A percentile compares a stretch with the other conserved stretches of the same genome.
Conservation (phyloP, 1,140 invertebrate genomes). For the Carcinoscorpius rotundicauda region DNA sequence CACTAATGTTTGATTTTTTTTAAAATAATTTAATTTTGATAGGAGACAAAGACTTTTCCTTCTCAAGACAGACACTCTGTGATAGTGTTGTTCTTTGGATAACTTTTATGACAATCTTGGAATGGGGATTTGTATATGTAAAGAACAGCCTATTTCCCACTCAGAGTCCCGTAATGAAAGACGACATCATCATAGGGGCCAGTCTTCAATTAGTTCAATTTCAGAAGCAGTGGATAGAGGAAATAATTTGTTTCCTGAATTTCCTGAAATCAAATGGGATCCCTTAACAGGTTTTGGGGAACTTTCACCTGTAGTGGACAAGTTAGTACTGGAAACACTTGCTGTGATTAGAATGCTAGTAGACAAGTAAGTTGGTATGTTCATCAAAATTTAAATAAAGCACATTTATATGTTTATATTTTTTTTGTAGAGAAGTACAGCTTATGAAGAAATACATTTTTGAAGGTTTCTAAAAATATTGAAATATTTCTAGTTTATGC, state of each 20-base stretch:
- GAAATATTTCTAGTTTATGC: not conserved
- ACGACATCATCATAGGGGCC: not conserved
- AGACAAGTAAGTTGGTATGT: slow-evolving; percentile 51
- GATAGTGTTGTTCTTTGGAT: no score
- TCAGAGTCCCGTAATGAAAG: slow-evolving; percentile 16
- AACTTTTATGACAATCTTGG: no score
- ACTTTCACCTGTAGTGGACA: slow-evolving; percentile 39
- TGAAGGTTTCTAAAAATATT: slow-evolving; percentile 4
- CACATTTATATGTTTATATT: not conserved
- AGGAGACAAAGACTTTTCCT: no score
- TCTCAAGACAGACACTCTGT: no score
- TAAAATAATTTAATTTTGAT: no score
- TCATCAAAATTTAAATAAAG: slow-evolving; percentile 4
- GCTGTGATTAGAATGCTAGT: slow-evolving; percentile 63
- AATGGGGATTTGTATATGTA: slow-evolving; percentile 19
- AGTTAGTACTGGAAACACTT: slow-evolving; percentile 64
- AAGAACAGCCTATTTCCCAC: slow-evolving; percentile 9
- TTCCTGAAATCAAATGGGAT: slow-evolving; percentile 10
- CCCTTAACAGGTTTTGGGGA: slow-evolving; percentile 7
- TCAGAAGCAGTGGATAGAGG: slow-evolving; percentile 7
- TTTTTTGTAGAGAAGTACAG: not conserved
- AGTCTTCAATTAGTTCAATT: slow-evolving; percentile 12
- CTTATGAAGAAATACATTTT: not conserved
- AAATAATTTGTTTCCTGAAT: not conserved
- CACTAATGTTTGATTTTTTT: no score